Conservation (phyloP, 2,797 vertebrate genomes). For the Diglossa cyanea region DNA sequence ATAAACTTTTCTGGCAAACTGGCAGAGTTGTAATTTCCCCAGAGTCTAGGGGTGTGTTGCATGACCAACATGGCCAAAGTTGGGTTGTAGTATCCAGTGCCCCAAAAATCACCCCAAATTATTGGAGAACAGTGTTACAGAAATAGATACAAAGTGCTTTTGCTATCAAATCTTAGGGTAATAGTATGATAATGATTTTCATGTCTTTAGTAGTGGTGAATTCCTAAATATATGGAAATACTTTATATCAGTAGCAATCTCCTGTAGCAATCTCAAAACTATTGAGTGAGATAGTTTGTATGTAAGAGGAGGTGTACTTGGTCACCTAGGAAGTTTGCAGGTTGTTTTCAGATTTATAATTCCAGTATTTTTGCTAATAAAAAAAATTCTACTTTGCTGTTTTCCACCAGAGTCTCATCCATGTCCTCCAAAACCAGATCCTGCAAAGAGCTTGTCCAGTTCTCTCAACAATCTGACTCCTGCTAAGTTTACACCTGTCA, state of each 20-base stretch:
- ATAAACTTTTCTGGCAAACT: background rate
- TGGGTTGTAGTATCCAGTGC: background rate
- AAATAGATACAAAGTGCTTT: background rate
- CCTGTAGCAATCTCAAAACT: background rate
- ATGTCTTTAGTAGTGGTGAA: background rate
- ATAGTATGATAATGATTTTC: background rate
- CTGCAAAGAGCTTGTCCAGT: constrained; percentile 81
- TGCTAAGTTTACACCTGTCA: constrained; percentile 89
- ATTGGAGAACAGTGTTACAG: background rate
- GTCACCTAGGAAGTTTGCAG: background rate
- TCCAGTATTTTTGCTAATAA: background rate
- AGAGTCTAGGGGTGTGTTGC: background rate
- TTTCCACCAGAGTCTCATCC: constrained; percentile 88
- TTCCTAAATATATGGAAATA: background rate
- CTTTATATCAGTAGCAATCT: background rate
- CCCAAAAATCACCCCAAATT: background rate
- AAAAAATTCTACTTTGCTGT: background rate
- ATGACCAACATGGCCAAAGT: background rate
- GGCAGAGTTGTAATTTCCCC: background rate
- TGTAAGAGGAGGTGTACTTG: background rate
- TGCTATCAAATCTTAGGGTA: background rate
- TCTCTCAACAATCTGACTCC: constrained; percentile 88
- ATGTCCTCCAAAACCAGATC: constrained; percentile 86
- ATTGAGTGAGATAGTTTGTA: background rate
- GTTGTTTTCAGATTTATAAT: background rate